Evolutionary conservation across 1,140 invertebrate species (phyloP), one percentile per base, ranked within the genome.

Genomic region (Philopotamus ludificatus): DNA sequence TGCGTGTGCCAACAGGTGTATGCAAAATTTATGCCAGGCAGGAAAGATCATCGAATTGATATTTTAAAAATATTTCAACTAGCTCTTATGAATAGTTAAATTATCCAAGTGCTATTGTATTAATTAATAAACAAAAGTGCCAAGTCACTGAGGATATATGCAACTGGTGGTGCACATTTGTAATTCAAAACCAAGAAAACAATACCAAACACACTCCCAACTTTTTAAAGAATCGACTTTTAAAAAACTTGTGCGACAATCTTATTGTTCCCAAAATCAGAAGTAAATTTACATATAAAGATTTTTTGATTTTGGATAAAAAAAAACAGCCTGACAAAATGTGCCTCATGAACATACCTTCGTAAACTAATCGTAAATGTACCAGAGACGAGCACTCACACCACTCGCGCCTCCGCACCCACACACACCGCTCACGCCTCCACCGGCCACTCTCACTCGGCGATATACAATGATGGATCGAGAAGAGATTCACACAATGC

Each of bases 131-230:
- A 47, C 28, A 47, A 47, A 7, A 47, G 18, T 15, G 18, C 44
- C 44, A 47, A 47, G 18, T 47, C 44, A 47, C 44, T 47, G 44
- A 47, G 44, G 44, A 47, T 47, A 47, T 47, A 4, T 47, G 44
- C 44, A 47, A 47, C 7, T 47, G 8, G 18, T 12, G n/a, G n/a
- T n/a, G n/a, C n/a, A n/a, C n/a, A n/a, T n/a, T n/a, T n/a, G n/a
- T n/a, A n/a, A n/a, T n/a, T n/a, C n/a, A n/a, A n/a, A n/a, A n/a
- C n/a, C n/a, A n/a, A n/a, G n/a, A n/a, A n/a, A n/a, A n/a, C n/a
- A n/a, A n/a, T n/a, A n/a, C 15, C 18, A 8, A 20, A 20, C 18
- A 47, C 18, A 15, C 8, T 47, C 8, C 18, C 7, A 8, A 47
- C 44, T 15, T 47, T 15, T 47, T 47, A 9, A 9, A 15, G 7